Base-by-base conservation (phyloP, 35 echinoderm and acorn worm genomes). In the Lytechinus variegatus region DNA sequence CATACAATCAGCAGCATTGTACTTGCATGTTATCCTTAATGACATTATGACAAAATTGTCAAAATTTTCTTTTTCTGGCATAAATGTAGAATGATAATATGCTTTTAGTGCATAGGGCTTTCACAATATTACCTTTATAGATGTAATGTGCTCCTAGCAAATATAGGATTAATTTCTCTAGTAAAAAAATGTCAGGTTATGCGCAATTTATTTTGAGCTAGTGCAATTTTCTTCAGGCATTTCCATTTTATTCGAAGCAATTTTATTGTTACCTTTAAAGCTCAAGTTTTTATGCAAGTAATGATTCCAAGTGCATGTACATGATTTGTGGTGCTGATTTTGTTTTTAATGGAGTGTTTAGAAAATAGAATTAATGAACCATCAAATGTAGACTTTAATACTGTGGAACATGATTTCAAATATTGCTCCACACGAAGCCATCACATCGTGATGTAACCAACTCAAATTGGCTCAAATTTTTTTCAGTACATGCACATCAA, bases 211-310 rank as follows among this genome's bases (percentile, higher is more conserved):
- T 11, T 71, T 71, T 71, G 61, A 13, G 9, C 61, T 71, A 13
- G 61, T 71, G 14, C 66, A 79, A 79, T 79, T 79, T 79, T 79
- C 66, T 79, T 79, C 66, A 79, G 19, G 66, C 66, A 79, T 79
- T 79, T 79, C 66, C 66, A 79, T 79, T 79, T 60, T 79, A 79
- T 79, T 79, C 66, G n/a, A 79, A 79, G 66, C 66, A 27, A 79
- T 24, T 79, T 79, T 79, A 79, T 79, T 79, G 19, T 71, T 71
- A 71, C 11, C 61, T 71, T 71, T 71, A 71, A 13, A 71, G 61
- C 61, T 13, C 61, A 71, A 71, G 1, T 71, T 58, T 71, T 71
- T 0, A 13, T 71, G 61, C 61, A 71, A 71, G 61, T 71, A 71
- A 71, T 71, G 11, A 71, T 71, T 71, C 61, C 61, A 71, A 71